A percentile compares a stretch with the other conserved stretches of the same genome.
Conservation (phyloP, 2,888 invertebrate species). For the Catocala fraxini region DNA sequence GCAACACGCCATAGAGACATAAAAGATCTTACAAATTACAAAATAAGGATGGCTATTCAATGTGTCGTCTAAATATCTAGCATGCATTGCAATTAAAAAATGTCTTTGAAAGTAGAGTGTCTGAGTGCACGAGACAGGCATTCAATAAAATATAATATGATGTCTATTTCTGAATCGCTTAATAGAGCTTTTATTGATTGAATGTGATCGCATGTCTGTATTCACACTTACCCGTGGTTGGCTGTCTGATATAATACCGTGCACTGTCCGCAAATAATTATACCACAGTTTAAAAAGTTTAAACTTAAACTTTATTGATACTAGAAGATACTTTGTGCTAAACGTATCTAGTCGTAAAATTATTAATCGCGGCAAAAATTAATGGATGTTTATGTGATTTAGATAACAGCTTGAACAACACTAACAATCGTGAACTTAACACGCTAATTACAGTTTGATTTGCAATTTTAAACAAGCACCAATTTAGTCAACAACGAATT, state of each 20-base stretch:
- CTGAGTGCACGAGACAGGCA: neutral
- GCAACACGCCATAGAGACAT: slow-evolving; percentile 31
- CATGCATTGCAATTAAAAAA: slow-evolving; percentile 33
- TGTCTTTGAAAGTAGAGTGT: slow-evolving; percentile 36
- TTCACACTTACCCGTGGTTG: neutral
- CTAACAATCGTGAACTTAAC: slow-evolving; percentile 8
- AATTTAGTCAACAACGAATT: slow-evolving; percentile 36
- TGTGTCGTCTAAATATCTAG: slow-evolving; percentile 33
- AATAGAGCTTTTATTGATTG: slow-evolving; percentile 16
- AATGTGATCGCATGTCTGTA: slow-evolving; percentile 9
- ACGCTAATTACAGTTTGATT: slow-evolving; percentile 16
- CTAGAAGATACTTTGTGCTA: no score
- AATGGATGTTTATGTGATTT: neutral
- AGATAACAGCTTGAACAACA: slow-evolving; percentile 3
- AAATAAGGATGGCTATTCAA: slow-evolving; percentile 20
- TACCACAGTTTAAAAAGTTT: no score
- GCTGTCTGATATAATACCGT: no score
- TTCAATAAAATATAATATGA: neutral
- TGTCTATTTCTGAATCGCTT: slow-evolving; percentile 8
- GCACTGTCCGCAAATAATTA: no score
- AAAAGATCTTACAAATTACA: neutral
- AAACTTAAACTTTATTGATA: no score
- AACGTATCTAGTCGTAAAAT: neutral
- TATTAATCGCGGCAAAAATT: neutral
- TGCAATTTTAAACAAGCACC: slow-evolving; percentile 7